Evolutionary conservation across 2,113 vertebrate species (phyloP).

Genomic region (Petroica traversi): DNA sequence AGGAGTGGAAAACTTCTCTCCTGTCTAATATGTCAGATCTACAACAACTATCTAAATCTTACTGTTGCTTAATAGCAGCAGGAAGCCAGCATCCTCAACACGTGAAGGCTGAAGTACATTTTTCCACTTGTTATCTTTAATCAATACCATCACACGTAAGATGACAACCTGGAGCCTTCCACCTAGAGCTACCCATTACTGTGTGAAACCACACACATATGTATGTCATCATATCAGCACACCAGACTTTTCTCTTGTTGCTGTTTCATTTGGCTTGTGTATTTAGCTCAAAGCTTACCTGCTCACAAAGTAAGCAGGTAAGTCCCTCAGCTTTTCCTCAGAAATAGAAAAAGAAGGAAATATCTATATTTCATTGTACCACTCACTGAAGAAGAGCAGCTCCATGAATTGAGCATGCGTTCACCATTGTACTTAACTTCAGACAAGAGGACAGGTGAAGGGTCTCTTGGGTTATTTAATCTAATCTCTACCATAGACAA

Average conservation of each 20-base stretch:
- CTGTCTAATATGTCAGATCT: not conserved
- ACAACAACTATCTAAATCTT: not conserved
- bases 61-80: not conserved
- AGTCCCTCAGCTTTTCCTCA: not conserved
- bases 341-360: not conserved
- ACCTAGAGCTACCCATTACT: not conserved
- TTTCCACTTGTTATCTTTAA: slow-evolving; percentile 30
- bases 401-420: not conserved
- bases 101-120: not conserved
- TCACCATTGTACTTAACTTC: not conserved
- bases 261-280: not conserved
- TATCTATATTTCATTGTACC: not conserved
- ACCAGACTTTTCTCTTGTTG: not conserved
- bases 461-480: not conserved
- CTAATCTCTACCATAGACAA: not conserved
- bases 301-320: too few relatives aligned
- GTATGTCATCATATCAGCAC: not conserved
- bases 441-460: not conserved
- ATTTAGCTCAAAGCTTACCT: too few relatives aligned
- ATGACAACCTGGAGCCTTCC: not conserved
- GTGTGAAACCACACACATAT: not conserved
- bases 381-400: not conserved
- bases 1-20: not conserved
- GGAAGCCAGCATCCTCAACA: not conserved
- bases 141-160: not conserved